Percentiles rank a stretch among this genome's conserved stretches.
These are phyloP conservation scores for Colletes gigas DNA, from an alignment of 1,140 invertebrate species.

Conservation along the genomic window DNA sequence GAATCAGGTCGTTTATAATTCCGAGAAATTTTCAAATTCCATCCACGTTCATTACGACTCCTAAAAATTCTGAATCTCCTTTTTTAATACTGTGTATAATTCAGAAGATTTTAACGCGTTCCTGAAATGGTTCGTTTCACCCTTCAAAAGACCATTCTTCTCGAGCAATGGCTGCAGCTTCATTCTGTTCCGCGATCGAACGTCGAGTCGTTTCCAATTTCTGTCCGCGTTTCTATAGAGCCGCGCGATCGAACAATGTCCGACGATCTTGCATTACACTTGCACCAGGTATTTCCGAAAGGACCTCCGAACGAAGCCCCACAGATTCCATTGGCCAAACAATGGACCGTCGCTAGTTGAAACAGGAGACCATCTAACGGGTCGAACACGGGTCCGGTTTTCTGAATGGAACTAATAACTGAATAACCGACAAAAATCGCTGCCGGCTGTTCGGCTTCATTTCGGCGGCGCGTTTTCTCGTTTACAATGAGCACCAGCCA, in stretches of 20 bases:
- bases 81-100: too few species aligned
- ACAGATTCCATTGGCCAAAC: conserved; percentile 33
- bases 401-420: conserved; percentile 79
- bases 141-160: too few species aligned
- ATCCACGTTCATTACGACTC: too few species aligned
- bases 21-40: too few species aligned
- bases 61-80: too few species aligned
- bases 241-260: not conserved
- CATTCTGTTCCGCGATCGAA: too few species aligned
- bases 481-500: conserved; percentile 69
- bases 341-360: conserved; percentile 41
- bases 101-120: too few species aligned
- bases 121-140: too few species aligned
- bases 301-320: conserved; percentile 11
- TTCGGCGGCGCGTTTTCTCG: conserved; percentile 68
- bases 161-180: too few species aligned
- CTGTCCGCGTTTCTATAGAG: not conserved
- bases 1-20: too few species aligned
- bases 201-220: not conserved
- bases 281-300: not conserved
- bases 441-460: conserved; percentile 78
- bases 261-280: not conserved
- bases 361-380: conserved; percentile 43
- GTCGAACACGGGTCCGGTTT: conserved; percentile 66
- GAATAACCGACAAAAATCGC: conserved; percentile 79